A percentile compares a stretch with the other conserved stretches of the same genome.
Conservation (phyloP, 2,797 vertebrate species). For the Alectoris magna region DNA sequence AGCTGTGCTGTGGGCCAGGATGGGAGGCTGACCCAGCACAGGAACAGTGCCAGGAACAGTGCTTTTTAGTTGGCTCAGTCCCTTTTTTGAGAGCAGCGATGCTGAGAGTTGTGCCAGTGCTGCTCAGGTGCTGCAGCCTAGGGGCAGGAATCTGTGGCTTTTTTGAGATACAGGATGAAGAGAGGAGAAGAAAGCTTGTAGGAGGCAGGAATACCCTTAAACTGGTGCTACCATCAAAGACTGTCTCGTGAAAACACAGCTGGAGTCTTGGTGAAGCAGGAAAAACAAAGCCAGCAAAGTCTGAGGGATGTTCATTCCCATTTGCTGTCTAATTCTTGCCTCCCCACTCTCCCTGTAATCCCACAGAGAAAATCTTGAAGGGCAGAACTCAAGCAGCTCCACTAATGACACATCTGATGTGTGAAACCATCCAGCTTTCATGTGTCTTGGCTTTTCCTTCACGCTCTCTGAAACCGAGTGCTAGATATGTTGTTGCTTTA, state of each 20-base stretch:
- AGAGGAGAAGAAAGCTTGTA: background rate
- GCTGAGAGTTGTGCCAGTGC: background rate
- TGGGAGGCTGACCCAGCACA: background rate
- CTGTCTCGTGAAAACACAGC: background rate
- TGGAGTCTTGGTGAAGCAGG: background rate
- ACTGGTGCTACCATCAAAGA: background rate
- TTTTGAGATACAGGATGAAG: background rate
- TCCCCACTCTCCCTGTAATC: background rate
- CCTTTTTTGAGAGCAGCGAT: background rate
- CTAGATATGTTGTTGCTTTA: background rate
- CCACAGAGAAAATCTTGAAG: background rate
- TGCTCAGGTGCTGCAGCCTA: background rate
- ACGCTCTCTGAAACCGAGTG: background rate
- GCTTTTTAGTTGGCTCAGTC: background rate
- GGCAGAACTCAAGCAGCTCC: background rate
- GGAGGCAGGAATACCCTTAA: background rate
- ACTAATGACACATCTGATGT: conserved; percentile 20
- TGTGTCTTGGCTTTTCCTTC: background rate
- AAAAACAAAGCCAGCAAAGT: background rate
- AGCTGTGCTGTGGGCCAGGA: background rate
- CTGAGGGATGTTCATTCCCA: background rate
- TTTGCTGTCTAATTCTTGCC: background rate
- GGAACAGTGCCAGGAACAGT: background rate
- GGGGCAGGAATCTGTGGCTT: background rate
- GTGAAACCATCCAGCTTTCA: background rate